Evolutionary conservation across 2,113 vertebrate genomes (phyloP).

Genomic region (Lamprologus speciosus): DNA sequence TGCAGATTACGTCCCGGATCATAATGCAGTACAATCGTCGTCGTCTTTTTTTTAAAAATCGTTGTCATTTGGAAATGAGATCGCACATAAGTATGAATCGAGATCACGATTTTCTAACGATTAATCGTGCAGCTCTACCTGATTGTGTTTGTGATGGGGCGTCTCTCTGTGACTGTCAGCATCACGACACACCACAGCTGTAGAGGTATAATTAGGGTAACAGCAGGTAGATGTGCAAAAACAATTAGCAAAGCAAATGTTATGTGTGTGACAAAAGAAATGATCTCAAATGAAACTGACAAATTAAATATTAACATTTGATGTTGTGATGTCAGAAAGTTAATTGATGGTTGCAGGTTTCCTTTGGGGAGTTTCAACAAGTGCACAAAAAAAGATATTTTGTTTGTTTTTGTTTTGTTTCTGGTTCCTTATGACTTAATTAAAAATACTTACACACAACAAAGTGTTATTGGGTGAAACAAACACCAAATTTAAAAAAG

Average conservation of each 20-base stretch:
- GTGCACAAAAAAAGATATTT: not conserved
- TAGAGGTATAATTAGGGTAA: not conserved
- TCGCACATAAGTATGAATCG: no score
- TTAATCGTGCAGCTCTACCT: not conserved
- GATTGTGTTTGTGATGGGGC: not conserved
- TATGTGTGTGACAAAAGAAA: not conserved
- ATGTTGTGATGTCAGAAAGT: not conserved
- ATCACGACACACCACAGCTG: not conserved
- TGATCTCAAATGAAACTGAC: not conserved
- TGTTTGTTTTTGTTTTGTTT: not conserved
- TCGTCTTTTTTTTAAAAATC: no score
- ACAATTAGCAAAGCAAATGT: not conserved
- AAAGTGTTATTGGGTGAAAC: fast-evolving
- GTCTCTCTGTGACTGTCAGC: not conserved
- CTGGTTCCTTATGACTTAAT: not conserved
- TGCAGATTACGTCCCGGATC: no score
- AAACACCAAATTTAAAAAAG: not conserved
- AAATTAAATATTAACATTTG: not conserved
- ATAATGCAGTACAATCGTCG: no score
- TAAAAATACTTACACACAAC: not conserved
- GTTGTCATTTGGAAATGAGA: no score
- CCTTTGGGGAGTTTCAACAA: fast-evolving
- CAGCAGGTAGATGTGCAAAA: not conserved
- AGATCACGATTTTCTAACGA: no score
- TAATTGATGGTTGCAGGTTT: not conserved